Evolutionary conservation across 2,888 invertebrate genomes (phyloP).

Genomic region (Eristalis intricaria): DNA sequence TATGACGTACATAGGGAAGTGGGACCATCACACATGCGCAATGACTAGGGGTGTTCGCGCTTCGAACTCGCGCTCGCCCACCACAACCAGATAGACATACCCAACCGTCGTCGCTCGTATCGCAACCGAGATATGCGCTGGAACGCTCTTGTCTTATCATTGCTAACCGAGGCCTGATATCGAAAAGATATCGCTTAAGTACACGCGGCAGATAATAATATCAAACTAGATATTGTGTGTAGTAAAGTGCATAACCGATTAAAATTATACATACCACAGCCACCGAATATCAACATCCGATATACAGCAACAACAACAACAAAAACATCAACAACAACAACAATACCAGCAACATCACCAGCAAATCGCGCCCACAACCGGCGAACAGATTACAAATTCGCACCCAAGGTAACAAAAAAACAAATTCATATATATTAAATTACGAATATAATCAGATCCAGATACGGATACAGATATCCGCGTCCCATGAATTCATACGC

Average conservation of each 20-base stretch:
- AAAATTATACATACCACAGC: slow-evolving; percentile 62
- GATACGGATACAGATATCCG: not conserved
- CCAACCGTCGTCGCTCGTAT: slow-evolving; percentile 31
- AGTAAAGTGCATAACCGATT: slow-evolving; percentile 73
- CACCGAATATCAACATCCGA: slow-evolving; percentile 62
- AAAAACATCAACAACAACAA: not conserved
- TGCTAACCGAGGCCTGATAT: slow-evolving; percentile 73
- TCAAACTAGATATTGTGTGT: slow-evolving; percentile 72
- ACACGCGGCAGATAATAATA: slow-evolving; percentile 72
- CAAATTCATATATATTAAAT: slow-evolving; percentile 11
- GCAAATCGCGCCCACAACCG: slow-evolving; percentile 2
- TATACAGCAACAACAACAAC: slow-evolving; percentile 13
- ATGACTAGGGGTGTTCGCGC: not conserved
- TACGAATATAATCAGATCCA: slow-evolving; percentile 58
- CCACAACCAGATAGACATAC: slow-evolving; percentile 12
- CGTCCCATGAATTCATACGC: slow-evolving; percentile 37
- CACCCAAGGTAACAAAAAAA: not conserved
- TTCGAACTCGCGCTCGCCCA: slow-evolving; percentile 8
- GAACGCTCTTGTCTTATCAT: slow-evolving; percentile 73
- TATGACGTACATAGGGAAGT: slow-evolving; percentile 54
- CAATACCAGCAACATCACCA: not conserved
- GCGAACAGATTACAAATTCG: slow-evolving; percentile 43
- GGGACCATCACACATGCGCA: slow-evolving; percentile 44
- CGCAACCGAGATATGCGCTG: slow-evolving; percentile 64
- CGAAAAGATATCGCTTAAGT: slow-evolving; percentile 73